Conservation (phyloP, 2,888 invertebrate genomes). For the Ferdinandea cuprea region DNA sequence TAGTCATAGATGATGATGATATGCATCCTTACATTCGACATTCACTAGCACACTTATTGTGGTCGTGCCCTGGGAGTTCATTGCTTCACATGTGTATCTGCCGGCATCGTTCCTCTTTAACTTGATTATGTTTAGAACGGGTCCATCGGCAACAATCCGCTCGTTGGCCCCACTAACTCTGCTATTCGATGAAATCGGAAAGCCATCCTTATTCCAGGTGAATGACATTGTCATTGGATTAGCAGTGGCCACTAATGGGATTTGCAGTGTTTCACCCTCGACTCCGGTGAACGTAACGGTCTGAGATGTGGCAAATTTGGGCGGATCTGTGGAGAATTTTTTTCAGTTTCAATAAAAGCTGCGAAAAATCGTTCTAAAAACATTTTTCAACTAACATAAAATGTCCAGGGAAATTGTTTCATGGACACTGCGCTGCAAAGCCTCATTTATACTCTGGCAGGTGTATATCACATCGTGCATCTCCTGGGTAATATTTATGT, state of each 20-base stretch:
- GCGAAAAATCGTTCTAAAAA: constrained; percentile 26
- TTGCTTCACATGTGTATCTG: constrained; percentile 80
- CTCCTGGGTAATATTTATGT: constrained; percentile 81
- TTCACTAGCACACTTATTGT: constrained; percentile 79
- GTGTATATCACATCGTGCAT: constrained; percentile 81
- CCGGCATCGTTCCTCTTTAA: constrained; percentile 80
- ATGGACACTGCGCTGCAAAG: constrained; percentile 80
- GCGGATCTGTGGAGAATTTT: constrained; percentile 79
- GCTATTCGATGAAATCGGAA: constrained; percentile 80
- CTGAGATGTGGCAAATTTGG: constrained; percentile 80
- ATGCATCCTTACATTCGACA: constrained; percentile 80
- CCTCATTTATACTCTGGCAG: constrained; percentile 81
- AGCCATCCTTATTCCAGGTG: constrained; percentile 81
- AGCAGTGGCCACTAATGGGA: constrained; percentile 80
- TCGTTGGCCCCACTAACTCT: constrained; percentile 76
- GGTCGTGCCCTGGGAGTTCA: constrained; percentile 80
- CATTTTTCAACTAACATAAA: constrained; percentile 78
- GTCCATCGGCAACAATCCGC: constrained; percentile 80
- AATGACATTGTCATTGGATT: constrained; percentile 81
- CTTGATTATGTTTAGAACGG: constrained; percentile 80
- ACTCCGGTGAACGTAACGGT: constrained; percentile 79
- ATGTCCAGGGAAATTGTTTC: constrained; percentile 81
- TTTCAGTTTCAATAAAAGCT: constrained; percentile 9
- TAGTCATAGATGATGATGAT: constrained; percentile 22
- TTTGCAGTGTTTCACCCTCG: constrained; percentile 80